Evolutionary conservation across 2,888 invertebrate species (phyloP).

Genomic region (Cryptus viduatorius): DNA sequence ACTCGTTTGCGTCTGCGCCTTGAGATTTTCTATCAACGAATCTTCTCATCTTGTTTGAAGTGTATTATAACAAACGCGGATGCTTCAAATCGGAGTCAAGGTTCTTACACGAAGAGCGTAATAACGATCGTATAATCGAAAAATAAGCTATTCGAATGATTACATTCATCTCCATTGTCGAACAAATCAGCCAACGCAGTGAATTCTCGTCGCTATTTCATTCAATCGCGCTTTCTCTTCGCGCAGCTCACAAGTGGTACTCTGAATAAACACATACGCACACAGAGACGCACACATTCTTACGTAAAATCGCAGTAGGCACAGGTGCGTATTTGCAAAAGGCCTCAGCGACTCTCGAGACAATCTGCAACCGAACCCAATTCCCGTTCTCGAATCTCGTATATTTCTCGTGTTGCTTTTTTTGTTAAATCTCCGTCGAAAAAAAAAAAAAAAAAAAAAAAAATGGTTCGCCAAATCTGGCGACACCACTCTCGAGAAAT

Average conservation of each 20-base stretch:
- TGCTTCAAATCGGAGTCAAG: constrained; percentile 60
- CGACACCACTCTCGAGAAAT: constrained; percentile 56
- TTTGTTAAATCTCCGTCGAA: background rate
- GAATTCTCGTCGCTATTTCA: constrained; percentile 39
- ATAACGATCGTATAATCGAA: constrained; percentile 59
- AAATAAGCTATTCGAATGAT: constrained; percentile 61
- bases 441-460: constrained; percentile 32
- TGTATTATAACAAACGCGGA: constrained; percentile 50
- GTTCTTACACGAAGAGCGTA: constrained; percentile 51
- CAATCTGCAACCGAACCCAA: constrained; percentile 19
- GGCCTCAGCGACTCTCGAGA: constrained; percentile 14
- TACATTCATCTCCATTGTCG: constrained; percentile 54
- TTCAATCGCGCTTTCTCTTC: constrained; percentile 60
- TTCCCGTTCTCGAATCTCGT: constrained; percentile 19
- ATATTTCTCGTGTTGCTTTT: constrained; percentile 1
- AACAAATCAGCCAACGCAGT: constrained; percentile 53
- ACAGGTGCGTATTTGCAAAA: constrained; percentile 53
- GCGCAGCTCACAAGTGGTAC: background rate
- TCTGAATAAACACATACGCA: background rate
- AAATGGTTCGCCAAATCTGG: constrained; percentile 65
- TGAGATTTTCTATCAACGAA: constrained; percentile 26
- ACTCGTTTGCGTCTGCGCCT: constrained; percentile 2
- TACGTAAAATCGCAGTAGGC: constrained; percentile 22
- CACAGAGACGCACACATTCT: background rate
- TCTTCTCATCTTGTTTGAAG: constrained; percentile 37